phyloP scores from a whole-genome alignment of 1,140 invertebrate species.

The Drosophila murphyi region DNA sequence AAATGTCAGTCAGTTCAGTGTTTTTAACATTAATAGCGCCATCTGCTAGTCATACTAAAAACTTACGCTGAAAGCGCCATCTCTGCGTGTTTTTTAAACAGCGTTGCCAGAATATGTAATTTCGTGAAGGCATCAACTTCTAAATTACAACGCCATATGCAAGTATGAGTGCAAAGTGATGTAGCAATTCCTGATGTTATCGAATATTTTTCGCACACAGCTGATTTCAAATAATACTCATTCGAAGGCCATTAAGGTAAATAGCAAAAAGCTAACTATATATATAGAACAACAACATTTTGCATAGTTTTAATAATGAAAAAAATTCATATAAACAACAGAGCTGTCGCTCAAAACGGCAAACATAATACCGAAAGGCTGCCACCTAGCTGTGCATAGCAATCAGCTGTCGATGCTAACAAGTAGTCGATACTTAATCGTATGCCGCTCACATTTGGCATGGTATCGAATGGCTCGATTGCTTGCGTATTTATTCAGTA shows the following conservation, averaged over 20 bases:
- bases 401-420: slow-evolving; percentile 35
- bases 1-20: neutral
- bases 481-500: slow-evolving; percentile 45
- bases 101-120: no score
- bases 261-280: neutral
- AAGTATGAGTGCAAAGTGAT: neutral
- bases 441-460: slow-evolving; percentile 19
- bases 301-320: neutral
- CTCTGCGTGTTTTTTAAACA: no score
- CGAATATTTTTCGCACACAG: slow-evolving; percentile 12
- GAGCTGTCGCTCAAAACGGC: neutral
- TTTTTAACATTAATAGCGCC: neutral
- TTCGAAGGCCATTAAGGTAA: neutral
- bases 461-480: slow-evolving; percentile 40
- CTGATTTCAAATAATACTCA: slow-evolving; percentile 10
- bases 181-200: neutral
- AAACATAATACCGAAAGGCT: neutral
- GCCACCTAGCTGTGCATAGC: slow-evolving; percentile 11
- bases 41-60: neutral
- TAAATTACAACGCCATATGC: no score
- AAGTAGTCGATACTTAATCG: slow-evolving; percentile 41
- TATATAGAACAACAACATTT: neutral
- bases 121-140: no score
- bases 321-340: neutral
- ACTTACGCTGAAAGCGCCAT: neutral